Evolutionary conservation across 2,113 vertebrate species (phyloP), one percentile per base, ranked within the genome.

Genomic region (Amphiprion percula): DNA sequence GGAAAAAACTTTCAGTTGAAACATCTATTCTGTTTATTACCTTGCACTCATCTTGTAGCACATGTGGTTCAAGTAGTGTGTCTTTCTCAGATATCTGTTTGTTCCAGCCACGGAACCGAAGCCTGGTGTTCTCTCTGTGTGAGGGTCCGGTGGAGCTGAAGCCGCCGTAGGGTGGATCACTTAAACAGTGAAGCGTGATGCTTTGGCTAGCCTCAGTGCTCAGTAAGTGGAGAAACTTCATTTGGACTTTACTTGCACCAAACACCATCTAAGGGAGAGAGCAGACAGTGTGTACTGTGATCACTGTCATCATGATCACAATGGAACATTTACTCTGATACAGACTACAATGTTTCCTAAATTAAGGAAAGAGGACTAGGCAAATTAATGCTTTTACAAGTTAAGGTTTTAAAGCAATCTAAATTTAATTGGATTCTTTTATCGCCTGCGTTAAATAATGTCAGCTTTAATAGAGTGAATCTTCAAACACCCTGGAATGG

Each of bases 141-240:
- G 82, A 44, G 69, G 90, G 68, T 79, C 85, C 52, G 62, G 81
- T 58, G 90, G 79, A 68, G 86, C 85, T 68, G 65, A 87, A 61
- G 82, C 73, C 54, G 82, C 60, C 0, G 73, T 62, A 15, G 15
- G 83, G 49, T 79, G 95, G 92, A 4, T 94, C 89, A 54, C 93
- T 96, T 24, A 96, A 95, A 87, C 98, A 99, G 81, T 97, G 97
- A 74, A 99, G 80, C 5, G 96, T 96, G 89, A 99, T 94, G 86
- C 88, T 93, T 37, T 99, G 98, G 67, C 92, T 95, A 83, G 96
- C 98, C 89, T 97, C 96, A n/a, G 94, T 93, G 88, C 97, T 99
- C 93, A 99, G 90, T 71, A 99, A 94, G 88, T 99, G 98, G 88
- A 99, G 96, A 88, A 99, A 99, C 90, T 99, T 99, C 97, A 99